Evolutionary conservation across 2,113 vertebrate genomes (phyloP).

Genomic region (Thalassoma bifasciatum): DNA sequence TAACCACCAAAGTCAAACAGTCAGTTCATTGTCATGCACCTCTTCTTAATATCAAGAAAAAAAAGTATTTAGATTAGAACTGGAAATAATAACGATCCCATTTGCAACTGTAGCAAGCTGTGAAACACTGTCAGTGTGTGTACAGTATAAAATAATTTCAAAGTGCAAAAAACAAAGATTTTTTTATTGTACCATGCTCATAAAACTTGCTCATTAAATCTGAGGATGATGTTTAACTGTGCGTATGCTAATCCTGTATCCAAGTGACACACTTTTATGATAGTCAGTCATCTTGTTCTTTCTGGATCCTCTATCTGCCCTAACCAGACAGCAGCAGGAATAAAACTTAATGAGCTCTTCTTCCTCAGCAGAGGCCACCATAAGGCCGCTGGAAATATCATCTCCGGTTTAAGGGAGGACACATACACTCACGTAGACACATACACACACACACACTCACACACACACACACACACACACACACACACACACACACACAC

Average conservation of each 20-base stretch:
- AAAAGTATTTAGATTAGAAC: neutral
- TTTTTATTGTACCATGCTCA: neutral
- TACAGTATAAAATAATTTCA: too few relatives aligned
- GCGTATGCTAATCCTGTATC: constrained; percentile 33
- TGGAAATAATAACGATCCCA: neutral
- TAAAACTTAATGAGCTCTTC: constrained; percentile 60
- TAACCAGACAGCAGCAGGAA: constrained; percentile 28
- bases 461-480: too few relatives aligned
- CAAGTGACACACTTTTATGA: constrained; percentile 13
- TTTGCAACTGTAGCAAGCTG: too few relatives aligned
- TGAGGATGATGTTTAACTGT: constrained; percentile 11
- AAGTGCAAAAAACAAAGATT: neutral
- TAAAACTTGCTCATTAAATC: constrained; percentile 3
- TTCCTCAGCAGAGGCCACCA: constrained; percentile 28
- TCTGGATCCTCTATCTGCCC: constrained; percentile 43
- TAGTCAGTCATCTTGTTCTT: constrained; percentile 22
- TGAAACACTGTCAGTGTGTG: too few relatives aligned
- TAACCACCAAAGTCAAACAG: neutral
- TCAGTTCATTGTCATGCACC: neutral
- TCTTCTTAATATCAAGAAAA: constrained; percentile 1
- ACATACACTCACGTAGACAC: constrained; percentile 2
- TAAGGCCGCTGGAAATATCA: constrained; percentile 46
- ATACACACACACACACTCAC: neutral
- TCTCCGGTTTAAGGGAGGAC: constrained; percentile 35
- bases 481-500: constrained; percentile 6